Conservation (phyloP, 2,113 vertebrate genomes). For the Phaetusa simplex region DNA sequence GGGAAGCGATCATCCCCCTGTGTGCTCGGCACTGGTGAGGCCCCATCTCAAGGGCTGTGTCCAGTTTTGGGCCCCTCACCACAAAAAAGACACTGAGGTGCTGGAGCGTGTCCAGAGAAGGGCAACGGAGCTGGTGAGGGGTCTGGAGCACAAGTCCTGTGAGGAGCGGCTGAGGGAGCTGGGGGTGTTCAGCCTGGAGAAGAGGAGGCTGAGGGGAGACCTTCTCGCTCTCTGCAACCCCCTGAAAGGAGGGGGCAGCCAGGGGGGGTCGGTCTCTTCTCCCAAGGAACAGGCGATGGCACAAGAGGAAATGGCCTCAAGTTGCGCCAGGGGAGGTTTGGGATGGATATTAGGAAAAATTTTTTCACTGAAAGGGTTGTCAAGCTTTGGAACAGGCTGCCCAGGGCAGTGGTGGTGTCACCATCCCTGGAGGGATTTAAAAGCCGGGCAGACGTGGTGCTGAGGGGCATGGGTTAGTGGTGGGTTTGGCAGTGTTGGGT, state of each 20-base stretch:
- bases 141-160: neutral
- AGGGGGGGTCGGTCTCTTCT: neutral
- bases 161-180: neutral
- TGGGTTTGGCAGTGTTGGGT: neutral
- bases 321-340: neutral
- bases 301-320: neutral
- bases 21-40: neutral
- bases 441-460: neutral
- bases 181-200: neutral
- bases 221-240: neutral
- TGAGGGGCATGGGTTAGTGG: neutral
- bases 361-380: neutral
- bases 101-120: neutral
- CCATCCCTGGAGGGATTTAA: neutral
- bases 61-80: neutral
- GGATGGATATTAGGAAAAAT: neutral
- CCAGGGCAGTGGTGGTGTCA: neutral
- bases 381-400: neutral
- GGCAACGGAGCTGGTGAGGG: neutral
- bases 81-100: neutral
- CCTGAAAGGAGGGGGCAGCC: neutral
- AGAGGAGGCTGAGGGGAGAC: neutral
- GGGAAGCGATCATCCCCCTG: neutral
- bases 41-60: neutral
- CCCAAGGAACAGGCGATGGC: neutral